These are phyloP conservation scores for Nipponia nippon DNA, from an alignment of 2,113 vertebrate species.

Conservation along the genomic window DNA sequence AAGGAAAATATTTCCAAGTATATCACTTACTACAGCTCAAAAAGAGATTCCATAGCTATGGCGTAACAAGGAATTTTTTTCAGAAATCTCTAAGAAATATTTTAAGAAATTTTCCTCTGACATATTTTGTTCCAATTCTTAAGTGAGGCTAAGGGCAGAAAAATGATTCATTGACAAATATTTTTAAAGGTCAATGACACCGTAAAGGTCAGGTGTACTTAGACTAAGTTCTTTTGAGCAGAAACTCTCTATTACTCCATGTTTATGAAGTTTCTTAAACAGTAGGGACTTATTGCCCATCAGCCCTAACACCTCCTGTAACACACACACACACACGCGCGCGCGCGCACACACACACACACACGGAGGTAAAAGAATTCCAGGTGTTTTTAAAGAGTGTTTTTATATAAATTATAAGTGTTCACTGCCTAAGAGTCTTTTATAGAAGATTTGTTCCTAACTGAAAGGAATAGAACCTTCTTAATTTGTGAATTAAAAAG, in stretches of 20 bases:
- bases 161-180: neutral
- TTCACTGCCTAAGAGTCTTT: neutral
- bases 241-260: neutral
- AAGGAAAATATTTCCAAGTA: neutral
- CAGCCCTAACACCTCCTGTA: neutral
- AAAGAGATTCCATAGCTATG: neutral
- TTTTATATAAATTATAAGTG: neutral
- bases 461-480: neutral
- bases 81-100: neutral
- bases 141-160: neutral
- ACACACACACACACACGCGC: neutral
- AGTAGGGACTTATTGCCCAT: neutral
- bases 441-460: neutral
- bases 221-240: neutral
- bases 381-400: neutral
- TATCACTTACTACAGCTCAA: neutral
- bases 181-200: neutral
- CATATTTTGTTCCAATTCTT: neutral
- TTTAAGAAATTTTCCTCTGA: neutral
- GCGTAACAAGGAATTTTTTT: neutral
- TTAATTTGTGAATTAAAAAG: neutral
- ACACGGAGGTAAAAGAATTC: neutral
- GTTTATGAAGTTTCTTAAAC: neutral
- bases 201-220: neutral
- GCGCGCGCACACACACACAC: too few relatives aligned